phyloP scores from a whole-genome alignment of 2,113 vertebrate genomes.

The Budorcas taxicolor region DNA sequence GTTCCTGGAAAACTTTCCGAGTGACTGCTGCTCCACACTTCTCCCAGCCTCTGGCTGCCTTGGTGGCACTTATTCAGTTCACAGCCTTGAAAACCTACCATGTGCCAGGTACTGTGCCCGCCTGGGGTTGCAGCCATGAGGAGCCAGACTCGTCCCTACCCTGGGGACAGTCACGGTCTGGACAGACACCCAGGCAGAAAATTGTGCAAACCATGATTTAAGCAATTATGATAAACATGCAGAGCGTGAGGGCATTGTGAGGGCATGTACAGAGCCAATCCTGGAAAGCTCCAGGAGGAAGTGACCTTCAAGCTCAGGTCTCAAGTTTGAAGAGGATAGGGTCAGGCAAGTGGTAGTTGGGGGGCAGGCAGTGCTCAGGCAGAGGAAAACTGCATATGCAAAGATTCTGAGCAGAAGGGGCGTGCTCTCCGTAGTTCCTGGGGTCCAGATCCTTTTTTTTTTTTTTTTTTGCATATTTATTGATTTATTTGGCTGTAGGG shows the following conservation, averaged over 20 bases:
- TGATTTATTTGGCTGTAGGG: not conserved
- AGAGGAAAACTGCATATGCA: not conserved
- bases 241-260: not conserved
- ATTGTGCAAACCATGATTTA: not conserved
- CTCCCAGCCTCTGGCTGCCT: not conserved
- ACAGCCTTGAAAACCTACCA: not conserved
- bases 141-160: not conserved
- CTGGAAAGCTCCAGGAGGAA: not conserved
- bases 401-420: not conserved
- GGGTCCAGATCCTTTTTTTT: not conserved
- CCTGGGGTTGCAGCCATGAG: not conserved
- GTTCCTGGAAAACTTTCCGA: not conserved
- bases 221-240: fast-evolving
- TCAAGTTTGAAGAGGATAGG: not conserved
- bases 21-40: not conserved
- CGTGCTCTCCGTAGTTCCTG: fast-evolving
- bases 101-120: not conserved
- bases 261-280: not conserved
- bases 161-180: not conserved
- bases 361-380: not conserved
- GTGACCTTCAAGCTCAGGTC: not conserved
- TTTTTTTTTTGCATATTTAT: not conserved
- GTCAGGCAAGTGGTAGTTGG: not conserved
- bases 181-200: not conserved
- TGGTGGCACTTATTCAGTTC: not conserved